Base-by-base conservation (phyloP, 2,113 vertebrate species). In the Chaetura pelagica region DNA sequence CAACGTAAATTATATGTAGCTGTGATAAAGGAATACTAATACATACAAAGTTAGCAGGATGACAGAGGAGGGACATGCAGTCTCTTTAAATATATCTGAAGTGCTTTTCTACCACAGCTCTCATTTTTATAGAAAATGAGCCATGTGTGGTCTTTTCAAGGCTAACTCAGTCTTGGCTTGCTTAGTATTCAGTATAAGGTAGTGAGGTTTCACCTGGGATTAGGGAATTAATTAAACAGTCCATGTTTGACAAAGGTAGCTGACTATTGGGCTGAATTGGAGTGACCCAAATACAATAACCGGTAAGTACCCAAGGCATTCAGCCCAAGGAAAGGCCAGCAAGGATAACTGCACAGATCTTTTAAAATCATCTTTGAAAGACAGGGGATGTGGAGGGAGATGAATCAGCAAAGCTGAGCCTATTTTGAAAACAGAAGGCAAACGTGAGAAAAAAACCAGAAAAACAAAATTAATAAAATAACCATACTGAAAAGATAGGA, bases 221-320 rank as follows among this genome's bases (percentile, higher is more conserved):
- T 90, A 96, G 26, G 75, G 51, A 94, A 94, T 90, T 95, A 95
- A 93, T 94, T 95, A 88, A 94, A 90, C 16, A 87, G 82, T 51
- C 58, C 5, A 3, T 88, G 59, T 89, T 83, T 92, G 79, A 86
- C 87, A 81, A 86, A 92, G 59, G 75, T 42, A 94, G 59, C 22
- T 89, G 61, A 84, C 84, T 84, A 71, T n/a, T 2, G 8, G 29
- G 32, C 40, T 83, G 63, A 88, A 27, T 69, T 69, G 6, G 27
- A 88, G 10, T 58, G 27, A 83, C 55, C 68, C 51, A 96, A 63
- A 76, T 86, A 67, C 54, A 96, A 80, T 38, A 93, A 86, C 32
- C 55, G 88, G 11, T 74, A 62, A 88, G 59, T 51, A 64, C 8
- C 22, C 42, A 63, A 24, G 46, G 24, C 19, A 29, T 44, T 85